These are phyloP conservation scores for Gibbula magus DNA, from an alignment of 2,888 invertebrate species.

Conservation along the genomic window DNA sequence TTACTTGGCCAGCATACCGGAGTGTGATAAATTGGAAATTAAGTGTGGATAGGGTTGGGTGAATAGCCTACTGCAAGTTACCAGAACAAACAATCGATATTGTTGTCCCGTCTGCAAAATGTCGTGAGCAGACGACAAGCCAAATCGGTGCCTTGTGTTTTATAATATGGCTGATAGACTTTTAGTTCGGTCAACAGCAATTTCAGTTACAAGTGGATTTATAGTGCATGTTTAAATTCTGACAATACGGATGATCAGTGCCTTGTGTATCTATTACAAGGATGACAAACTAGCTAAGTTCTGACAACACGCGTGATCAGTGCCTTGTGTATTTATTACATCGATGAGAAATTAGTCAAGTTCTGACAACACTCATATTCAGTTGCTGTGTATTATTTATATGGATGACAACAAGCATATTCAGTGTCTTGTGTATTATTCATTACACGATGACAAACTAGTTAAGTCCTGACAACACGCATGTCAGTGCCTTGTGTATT, in stretches of 20 bases:
- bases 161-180: too few relatives aligned
- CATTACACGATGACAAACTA: not conserved
- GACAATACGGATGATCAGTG: too few relatives aligned
- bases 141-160: too few relatives aligned
- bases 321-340: too few relatives aligned
- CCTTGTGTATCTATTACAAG: too few relatives aligned
- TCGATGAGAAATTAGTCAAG: not conserved
- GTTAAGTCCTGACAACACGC: conserved; percentile 37
- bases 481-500: too few relatives aligned
- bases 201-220: too few relatives aligned
- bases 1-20: not conserved
- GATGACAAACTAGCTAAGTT: too few relatives aligned
- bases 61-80: not conserved
- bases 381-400: not conserved
- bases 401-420: not conserved
- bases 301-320: too few relatives aligned
- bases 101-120: not conserved
- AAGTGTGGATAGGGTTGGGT: not conserved
- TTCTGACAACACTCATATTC: not conserved
- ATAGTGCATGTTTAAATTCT: too few relatives aligned
- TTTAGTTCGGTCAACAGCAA: too few relatives aligned
- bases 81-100: not conserved
- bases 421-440: too few relatives aligned
- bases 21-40: not conserved
- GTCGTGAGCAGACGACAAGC: not conserved